Evolutionary conservation across 2,113 vertebrate genomes (phyloP), one percentile per base, ranked within the genome.

Genomic region (Geococcyx californianus): DNA sequence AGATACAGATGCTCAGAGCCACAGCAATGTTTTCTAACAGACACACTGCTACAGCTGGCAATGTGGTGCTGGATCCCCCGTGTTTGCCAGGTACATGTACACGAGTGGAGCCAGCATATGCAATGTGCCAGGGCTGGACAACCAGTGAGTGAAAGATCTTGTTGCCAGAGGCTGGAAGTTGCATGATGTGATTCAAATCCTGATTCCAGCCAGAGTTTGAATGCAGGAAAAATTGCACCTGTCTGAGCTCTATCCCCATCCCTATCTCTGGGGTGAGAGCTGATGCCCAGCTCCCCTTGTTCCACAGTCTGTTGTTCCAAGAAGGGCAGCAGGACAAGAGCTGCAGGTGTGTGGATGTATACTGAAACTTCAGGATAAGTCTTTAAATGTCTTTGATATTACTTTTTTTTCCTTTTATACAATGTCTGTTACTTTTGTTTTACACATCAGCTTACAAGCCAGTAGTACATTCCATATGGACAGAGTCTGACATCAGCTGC

Each of bases 121-220:
- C 85, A 10, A 0, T 1, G 42, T 0, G 2, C 31, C 42, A 19
- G 42, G 26, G n/a, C 10, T 3, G 17, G 13, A 20, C 21, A 51
- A 28, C 7, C 72, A 59, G 24, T 0, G 1, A 36, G 34, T 36
- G 52, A 78, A 54, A 54, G 29, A 13, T 13, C 36, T 40, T 6
- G 1, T 19, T 38, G 15, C 29, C 28, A 23, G 2, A 28, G 33
- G 16, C 0, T 76, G 51, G 51, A 40, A 81, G 42, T 51, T 58
- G 59, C 33, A 16, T 11, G 29, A 38, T 17, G 38, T 3, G 31
- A 58, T 55, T 66, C 51, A 89, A 66, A 70, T 66, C 63, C 40
- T 29, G 38, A 47, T 82, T 66, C 20, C 42, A 78, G 23, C n/a
- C n/a, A 16, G 25, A 54, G 25, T 51, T 12, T 33, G 29, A 45